phyloP scores from a whole-genome alignment of 1,140 invertebrate species.

The Drosophila virilis region DNA sequence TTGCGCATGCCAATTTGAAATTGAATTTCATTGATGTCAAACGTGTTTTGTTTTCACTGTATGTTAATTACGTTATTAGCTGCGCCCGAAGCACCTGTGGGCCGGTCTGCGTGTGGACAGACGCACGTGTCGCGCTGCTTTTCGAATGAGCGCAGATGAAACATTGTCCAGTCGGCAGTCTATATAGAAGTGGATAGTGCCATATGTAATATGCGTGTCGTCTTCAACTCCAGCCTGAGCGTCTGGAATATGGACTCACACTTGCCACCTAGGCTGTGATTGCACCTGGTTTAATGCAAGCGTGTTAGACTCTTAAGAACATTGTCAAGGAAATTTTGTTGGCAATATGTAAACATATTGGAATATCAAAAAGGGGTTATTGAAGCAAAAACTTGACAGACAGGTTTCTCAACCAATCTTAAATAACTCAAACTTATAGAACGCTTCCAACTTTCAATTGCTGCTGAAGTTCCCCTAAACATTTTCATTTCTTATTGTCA shows the following conservation, averaged over 20 bases:
- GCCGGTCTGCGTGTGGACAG: slow-evolving; percentile 4
- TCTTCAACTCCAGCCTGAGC: slow-evolving; percentile 10
- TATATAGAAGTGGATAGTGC: background rate
- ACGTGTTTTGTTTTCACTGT: slow-evolving; percentile 67
- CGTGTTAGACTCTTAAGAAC: background rate
- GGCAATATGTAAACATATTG: background rate
- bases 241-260: background rate
- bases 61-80: slow-evolving; percentile 67
- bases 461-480: no score
- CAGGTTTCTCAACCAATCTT: no score
- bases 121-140: slow-evolving; percentile 15
- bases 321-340: background rate
- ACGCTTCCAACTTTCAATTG: no score
- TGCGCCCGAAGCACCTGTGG: slow-evolving; percentile 9
- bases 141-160: background rate
- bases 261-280: background rate
- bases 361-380: no score
- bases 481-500: no score
- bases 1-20: slow-evolving; percentile 53
- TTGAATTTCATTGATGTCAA: slow-evolving; percentile 71
- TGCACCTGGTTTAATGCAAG: background rate
- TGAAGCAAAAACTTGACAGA: no score
- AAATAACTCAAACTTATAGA: no score
- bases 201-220: background rate
- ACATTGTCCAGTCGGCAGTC: background rate